These are phyloP conservation scores for Pagrus major DNA, from an alignment of 2,113 vertebrate species.

Conservation along the genomic window DNA sequence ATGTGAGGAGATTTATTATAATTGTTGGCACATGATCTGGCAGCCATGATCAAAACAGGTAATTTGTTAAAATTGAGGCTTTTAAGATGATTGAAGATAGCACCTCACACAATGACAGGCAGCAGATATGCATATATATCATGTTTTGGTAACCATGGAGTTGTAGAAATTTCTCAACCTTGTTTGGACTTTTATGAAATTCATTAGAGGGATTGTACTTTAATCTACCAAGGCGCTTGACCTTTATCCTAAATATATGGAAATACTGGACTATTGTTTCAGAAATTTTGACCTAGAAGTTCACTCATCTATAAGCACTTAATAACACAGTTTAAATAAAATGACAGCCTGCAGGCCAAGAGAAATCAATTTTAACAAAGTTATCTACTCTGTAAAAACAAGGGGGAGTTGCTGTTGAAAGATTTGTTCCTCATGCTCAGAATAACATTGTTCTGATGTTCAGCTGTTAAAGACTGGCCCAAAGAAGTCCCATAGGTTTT, in stretches of 20 bases:
- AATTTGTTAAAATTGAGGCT: slow-evolving; percentile 49
- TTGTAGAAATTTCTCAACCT: not conserved
- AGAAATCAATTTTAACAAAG: not conserved
- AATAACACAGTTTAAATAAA: not conserved
- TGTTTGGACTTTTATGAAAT: not conserved
- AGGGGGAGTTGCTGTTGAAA: not conserved
- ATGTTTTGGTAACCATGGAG: slow-evolving; percentile 13
- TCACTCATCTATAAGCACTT: not conserved
- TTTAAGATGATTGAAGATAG: slow-evolving; percentile 24
- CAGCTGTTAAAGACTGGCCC: not conserved
- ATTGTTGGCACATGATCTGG: slow-evolving; percentile 28
- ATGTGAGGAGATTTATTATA: slow-evolving; percentile 19
- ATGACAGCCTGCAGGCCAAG: not conserved
- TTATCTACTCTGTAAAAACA: not conserved
- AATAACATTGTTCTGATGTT: not conserved
- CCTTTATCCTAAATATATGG: not conserved
- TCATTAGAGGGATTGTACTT: not conserved
- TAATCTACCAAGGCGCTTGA: not conserved
- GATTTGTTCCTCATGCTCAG: not conserved
- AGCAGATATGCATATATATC: slow-evolving; percentile 15
- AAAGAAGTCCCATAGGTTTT: not conserved
- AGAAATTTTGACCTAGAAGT: not conserved
- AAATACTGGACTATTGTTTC: not conserved
- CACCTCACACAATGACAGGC: slow-evolving; percentile 12
- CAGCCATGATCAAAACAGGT: slow-evolving; percentile 35